These are phyloP conservation scores for Prostheceraeus crozeri DNA, from an alignment of 2,888 invertebrate genomes.

Conservation along the genomic window DNA sequence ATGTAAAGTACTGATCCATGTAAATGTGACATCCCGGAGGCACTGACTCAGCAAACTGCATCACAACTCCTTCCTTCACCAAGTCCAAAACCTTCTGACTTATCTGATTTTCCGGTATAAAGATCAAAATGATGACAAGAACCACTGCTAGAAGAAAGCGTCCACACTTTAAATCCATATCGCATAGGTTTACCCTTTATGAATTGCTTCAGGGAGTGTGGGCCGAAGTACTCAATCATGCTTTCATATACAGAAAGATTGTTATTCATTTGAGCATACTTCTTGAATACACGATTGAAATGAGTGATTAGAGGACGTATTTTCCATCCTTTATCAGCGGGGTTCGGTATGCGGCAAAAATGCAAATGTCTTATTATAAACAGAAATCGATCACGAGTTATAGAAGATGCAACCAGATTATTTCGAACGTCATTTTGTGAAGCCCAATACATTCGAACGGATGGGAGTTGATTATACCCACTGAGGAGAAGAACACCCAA, in stretches of 20 bases:
- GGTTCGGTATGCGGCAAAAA: no score
- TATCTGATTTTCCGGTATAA: neutral
- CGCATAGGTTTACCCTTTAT: conserved; percentile 7
- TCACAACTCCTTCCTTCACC: neutral
- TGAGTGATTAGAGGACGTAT: neutral
- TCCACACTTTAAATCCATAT: conserved; percentile 21
- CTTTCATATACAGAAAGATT: conserved; percentile 7
- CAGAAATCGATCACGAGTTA: no score
- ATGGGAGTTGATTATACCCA: no score
- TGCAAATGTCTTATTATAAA: no score
- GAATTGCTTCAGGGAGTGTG: conserved; percentile 1
- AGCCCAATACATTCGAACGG: no score
- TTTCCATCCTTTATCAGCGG: no score
- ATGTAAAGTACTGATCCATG: conserved; percentile 16
- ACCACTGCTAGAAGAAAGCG: neutral
- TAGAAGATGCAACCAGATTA: no score
- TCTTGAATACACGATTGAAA: neutral
- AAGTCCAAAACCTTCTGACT: neutral
- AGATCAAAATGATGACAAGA: conserved; percentile 9
- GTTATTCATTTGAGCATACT: neutral
- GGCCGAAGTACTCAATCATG: conserved; percentile 26
- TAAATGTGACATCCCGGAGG: conserved; percentile 7
- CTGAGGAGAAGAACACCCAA: no score
- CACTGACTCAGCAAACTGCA: neutral
- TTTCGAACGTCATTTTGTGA: no score